phyloP scores from a whole-genome alignment of 1,140 invertebrate genomes.

The Steinernema feltiae region DNA sequence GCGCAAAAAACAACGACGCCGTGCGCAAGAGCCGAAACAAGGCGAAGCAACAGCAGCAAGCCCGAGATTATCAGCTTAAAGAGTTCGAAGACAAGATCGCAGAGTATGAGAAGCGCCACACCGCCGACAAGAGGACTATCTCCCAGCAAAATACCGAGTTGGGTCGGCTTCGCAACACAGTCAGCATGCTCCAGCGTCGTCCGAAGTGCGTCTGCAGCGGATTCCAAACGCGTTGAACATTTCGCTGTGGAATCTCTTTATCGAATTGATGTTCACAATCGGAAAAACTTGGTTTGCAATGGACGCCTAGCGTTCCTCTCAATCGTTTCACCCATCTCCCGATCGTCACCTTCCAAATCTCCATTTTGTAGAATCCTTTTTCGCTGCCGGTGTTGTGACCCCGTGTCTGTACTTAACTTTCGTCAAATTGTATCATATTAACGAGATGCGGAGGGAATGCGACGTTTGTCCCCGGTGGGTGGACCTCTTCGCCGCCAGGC shows the following conservation, averaged over 20 bases:
- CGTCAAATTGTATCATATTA: not conserved
- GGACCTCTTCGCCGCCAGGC: not conserved
- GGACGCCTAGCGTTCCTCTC: not conserved
- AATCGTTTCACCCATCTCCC: not conserved
- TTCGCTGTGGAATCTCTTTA: too few species aligned
- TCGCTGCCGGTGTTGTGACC: not conserved
- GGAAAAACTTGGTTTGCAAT: too few species aligned
- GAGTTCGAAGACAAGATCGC: not conserved
- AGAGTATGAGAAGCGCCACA: not conserved
- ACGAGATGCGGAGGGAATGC: not conserved
- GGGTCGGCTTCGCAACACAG: not conserved
- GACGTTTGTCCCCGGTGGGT: constrained; percentile 3
- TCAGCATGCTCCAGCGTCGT: not conserved
- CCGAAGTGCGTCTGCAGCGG: not conserved
- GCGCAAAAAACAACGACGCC: constrained; percentile 39
- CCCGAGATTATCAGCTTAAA: not conserved
- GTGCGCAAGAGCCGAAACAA: constrained; percentile 32
- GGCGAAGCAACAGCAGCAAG: constrained; percentile 22
- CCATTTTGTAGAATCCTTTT: not conserved
- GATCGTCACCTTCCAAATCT: not conserved
- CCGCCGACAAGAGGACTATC: not conserved
- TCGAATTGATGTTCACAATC: not conserved
- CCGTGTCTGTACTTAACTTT: not conserved
- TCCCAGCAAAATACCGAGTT: not conserved
- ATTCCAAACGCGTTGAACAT: not conserved